phyloP scores from a whole-genome alignment of 2,113 vertebrate species.

The Podiceps cristatus region DNA sequence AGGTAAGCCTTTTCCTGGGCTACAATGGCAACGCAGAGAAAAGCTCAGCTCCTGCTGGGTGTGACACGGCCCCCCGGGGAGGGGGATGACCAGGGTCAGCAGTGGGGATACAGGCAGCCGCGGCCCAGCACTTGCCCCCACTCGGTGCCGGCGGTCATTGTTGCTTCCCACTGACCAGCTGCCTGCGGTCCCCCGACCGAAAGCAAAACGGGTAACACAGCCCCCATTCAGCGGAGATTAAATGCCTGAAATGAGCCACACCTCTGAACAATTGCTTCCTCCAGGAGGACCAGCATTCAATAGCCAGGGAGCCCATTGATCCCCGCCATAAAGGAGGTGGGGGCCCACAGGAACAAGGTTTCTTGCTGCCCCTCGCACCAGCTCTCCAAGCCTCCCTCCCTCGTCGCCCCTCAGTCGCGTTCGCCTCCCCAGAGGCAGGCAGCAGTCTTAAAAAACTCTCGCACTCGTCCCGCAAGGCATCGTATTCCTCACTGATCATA shows the following conservation, averaged over 20 bases:
- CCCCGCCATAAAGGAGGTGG: conserved; percentile 57
- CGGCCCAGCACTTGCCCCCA: conserved; percentile 5
- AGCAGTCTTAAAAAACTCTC: not conserved
- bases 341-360: conserved; percentile 10
- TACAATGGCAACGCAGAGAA: not conserved
- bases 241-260: conserved; percentile 77
- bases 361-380: not conserved
- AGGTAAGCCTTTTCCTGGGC: conserved; percentile 32
- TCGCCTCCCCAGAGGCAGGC: not conserved
- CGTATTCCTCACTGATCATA: not conserved
- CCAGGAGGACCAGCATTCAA: conserved; percentile 64
- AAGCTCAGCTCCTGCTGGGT: conserved; percentile 24
- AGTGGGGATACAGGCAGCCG: conserved; percentile 5
- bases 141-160: conserved; percentile 60
- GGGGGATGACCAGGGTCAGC: conserved; percentile 61
- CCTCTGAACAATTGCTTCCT: conserved; percentile 76
- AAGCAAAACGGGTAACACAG: conserved; percentile 76
- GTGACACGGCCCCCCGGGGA: conserved; percentile 5
- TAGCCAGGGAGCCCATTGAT: conserved; percentile 69
- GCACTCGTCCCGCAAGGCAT: not conserved
- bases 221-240: conserved; percentile 74
- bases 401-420: not conserved
- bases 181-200: conserved; percentile 63
- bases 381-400: not conserved
- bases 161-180: conserved; percentile 78